Evolutionary conservation across 2,113 vertebrate genomes (phyloP).

Genomic region (Tragelaphus imberbis): DNA sequence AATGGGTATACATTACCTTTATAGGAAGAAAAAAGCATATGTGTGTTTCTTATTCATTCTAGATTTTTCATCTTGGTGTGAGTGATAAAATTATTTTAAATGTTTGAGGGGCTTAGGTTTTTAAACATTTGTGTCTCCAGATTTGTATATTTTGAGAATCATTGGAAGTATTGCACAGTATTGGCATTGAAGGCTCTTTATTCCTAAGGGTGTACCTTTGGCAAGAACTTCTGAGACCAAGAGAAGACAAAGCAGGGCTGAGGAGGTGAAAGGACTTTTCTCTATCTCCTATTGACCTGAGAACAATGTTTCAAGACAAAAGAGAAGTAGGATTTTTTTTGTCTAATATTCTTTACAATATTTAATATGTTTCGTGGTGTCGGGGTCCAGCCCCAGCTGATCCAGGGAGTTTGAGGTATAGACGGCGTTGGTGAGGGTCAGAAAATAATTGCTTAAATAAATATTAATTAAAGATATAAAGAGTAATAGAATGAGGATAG

Average conservation of each 20-base stretch:
- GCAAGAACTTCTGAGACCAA: background rate
- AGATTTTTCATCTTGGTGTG: background rate
- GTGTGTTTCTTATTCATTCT: background rate
- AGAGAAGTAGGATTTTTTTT: background rate
- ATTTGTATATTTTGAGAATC: background rate
- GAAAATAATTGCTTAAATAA: too few relatives aligned
- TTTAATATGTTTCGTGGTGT: background rate
- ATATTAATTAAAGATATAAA: too few relatives aligned
- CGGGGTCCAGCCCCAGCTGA: too few relatives aligned
- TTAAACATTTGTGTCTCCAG: background rate
- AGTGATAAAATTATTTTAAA: background rate
- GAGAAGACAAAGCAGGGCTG: fast-evolving
- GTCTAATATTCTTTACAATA: background rate
- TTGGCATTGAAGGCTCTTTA: background rate
- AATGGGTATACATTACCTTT: background rate
- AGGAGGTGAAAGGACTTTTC: background rate
- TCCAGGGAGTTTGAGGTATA: too few relatives aligned
- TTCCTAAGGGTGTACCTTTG: background rate
- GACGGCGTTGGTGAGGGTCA: too few relatives aligned
- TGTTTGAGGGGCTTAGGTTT: background rate
- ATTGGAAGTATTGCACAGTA: background rate
- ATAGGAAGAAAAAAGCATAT: background rate
- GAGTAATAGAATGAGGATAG: too few relatives aligned
- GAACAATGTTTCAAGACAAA: background rate
- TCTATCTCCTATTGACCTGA: background rate